Evolutionary conservation across 2,888 invertebrate species (phyloP).

Genomic region (Drosophila pullipes): DNA sequence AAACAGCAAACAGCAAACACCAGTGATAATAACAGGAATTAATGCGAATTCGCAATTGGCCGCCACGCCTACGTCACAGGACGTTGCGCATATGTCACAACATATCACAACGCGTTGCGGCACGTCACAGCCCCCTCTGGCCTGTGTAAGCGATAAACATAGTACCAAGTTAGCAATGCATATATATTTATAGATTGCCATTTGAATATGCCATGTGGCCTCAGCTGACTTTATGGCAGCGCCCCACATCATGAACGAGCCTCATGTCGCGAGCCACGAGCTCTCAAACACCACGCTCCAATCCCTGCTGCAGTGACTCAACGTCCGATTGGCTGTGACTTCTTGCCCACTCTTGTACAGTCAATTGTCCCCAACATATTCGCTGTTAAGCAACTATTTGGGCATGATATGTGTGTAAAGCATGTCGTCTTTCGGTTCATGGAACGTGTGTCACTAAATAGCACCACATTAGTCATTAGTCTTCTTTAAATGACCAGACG

Average conservation of each 20-base stretch:
- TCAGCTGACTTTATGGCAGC: slow-evolving; percentile 44
- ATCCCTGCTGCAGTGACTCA: slow-evolving; percentile 29
- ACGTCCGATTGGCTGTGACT: slow-evolving; percentile 9
- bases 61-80: slow-evolving; percentile 62
- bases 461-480: slow-evolving; percentile 28
- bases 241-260: not conserved
- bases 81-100: slow-evolving; percentile 67
- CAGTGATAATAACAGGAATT: slow-evolving; percentile 60
- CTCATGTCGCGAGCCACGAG: not conserved
- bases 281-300: not conserved
- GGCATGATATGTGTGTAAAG: not conserved
- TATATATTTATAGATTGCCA: slow-evolving; percentile 46
- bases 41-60: slow-evolving; percentile 59
- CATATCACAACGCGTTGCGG: not conserved
- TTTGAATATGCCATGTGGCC: slow-evolving; percentile 25
- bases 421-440: not conserved
- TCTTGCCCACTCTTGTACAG: not conserved
- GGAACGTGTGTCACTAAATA: slow-evolving; percentile 20
- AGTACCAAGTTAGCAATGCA: slow-evolving; percentile 38
- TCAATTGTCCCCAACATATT: slow-evolving; percentile 12
- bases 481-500: slow-evolving; percentile 3
- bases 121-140: not conserved
- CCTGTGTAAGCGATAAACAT: slow-evolving; percentile 19
- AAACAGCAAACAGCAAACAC: not conserved
- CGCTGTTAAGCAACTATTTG: not conserved